Percentiles rank a stretch among this genome's conserved stretches.
Conservation (phyloP, 2,797 vertebrate species). For the Alcedo atthis region DNA sequence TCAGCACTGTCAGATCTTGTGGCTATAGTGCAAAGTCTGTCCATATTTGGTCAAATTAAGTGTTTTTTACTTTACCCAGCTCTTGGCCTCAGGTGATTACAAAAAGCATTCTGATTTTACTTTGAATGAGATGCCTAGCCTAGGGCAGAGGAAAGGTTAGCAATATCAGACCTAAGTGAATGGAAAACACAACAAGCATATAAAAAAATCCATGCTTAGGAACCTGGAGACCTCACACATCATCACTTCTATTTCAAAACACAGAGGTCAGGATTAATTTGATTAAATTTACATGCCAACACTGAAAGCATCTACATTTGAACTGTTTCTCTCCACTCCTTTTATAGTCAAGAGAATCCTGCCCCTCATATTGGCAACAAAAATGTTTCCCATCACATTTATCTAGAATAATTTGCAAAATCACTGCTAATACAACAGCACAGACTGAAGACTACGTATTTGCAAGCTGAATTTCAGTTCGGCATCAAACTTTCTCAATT, state of each 20-base stretch:
- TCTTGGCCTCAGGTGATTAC: not conserved
- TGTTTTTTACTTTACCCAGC: not conserved
- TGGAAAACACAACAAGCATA: not conserved
- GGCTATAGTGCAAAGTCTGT: not conserved
- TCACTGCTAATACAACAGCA: not conserved
- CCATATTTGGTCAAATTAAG: not conserved
- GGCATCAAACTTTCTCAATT: not conserved
- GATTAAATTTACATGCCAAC: not conserved
- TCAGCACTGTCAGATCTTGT: not conserved
- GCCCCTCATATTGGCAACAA: not conserved
- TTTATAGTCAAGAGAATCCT: slow-evolving; percentile 10
- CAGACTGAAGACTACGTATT: not conserved
- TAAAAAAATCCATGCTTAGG: not conserved
- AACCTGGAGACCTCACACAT: not conserved
- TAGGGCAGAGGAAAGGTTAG: not conserved
- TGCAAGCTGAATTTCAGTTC: not conserved
- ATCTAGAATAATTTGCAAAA: not conserved
- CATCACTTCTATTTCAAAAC: not conserved
- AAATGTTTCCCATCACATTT: not conserved
- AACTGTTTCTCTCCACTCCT: not conserved
- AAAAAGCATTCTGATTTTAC: not conserved
- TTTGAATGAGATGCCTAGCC: not conserved
- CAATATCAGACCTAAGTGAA: not conserved
- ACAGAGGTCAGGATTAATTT: not conserved
- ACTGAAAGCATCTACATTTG: not conserved